Evolutionary conservation across 2,888 invertebrate species (phyloP), one percentile per base, ranked within the genome.

Genomic region (Zhengitettix transpicula): DNA sequence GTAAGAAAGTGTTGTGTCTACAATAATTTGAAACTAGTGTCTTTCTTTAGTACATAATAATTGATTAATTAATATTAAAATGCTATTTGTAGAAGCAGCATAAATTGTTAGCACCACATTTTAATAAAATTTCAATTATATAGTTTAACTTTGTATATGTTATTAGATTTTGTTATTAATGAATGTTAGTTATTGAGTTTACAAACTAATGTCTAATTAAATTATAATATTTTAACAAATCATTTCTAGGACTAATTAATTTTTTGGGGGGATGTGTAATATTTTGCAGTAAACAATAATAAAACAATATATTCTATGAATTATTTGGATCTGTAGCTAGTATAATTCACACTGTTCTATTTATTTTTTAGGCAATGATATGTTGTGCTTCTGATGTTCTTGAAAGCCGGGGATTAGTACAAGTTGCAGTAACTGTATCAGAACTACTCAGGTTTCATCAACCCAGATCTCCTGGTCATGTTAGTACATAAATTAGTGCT

Each of bases 341-440:
- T 5, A 51, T 28, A 28, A 7, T 2, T 28, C 28, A 28, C 28
- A 28, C 28, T 28, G 28, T 28, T 28, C 7, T 28, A 28, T 63
- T 64, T 67, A 63, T 69, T 65, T 82, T 81, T 58, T 81, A 89
- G 94, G 92, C 90, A 72, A 79, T 93, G 67, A 83, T 93, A 71
- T 94, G 94, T 76, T 89, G 90, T 72, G 84, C 93, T 47, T 86
- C 90, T 44, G 94, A 94, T 73, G 89, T 95, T n/a, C 77, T 95
- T 54, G 93, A 93, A 74, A 92, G 92, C 60, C 87, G 91, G 70
- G 89, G 89, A 1, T 81, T 89, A 14, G 87, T 90, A 1, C 87
- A 91, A 71, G 85, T 94, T 40, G 92, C 93, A 56, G 85, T 90
- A 64, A 94, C 94, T 0, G 92, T 94, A 28, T 82, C 85, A 1